These are phyloP conservation scores for Lepus townsendii DNA, from an alignment of 2,797 vertebrate genomes.

Conservation along the genomic window DNA sequence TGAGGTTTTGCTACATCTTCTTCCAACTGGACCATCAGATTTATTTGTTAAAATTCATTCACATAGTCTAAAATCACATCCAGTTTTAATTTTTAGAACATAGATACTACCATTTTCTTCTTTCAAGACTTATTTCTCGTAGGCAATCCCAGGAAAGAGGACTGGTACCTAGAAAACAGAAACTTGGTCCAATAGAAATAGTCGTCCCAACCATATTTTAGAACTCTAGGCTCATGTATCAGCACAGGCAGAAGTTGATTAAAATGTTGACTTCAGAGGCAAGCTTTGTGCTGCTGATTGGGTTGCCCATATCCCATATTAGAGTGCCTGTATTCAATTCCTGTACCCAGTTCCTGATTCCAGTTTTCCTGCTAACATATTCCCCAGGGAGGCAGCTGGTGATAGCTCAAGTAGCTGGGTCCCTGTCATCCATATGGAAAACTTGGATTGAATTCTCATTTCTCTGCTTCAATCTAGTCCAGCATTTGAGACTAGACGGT, in stretches of 20 bases:
- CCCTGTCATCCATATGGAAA: too few species aligned
- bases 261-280: neutral
- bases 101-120: neutral
- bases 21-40: neutral
- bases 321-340: too few species aligned
- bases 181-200: neutral
- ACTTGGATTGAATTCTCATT: too few species aligned
- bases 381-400: too few species aligned
- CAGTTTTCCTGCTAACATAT: too few species aligned
- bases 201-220: neutral
- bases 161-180: neutral
- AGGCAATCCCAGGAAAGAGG: neutral
- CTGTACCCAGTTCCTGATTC: too few species aligned
- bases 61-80: neutral
- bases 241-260: neutral
- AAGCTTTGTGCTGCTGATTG: too few species aligned
- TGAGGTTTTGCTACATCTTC: neutral
- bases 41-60: conserved; percentile 60
- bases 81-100: conserved; percentile 42
- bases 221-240: neutral
- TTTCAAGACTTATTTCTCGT: neutral
- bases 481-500: too few species aligned
- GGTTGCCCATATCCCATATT: too few species aligned
- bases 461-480: too few species aligned
- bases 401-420: too few species aligned